Evolutionary conservation across 2,113 vertebrate species (phyloP).

Genomic region (Seriola aureovittata): DNA sequence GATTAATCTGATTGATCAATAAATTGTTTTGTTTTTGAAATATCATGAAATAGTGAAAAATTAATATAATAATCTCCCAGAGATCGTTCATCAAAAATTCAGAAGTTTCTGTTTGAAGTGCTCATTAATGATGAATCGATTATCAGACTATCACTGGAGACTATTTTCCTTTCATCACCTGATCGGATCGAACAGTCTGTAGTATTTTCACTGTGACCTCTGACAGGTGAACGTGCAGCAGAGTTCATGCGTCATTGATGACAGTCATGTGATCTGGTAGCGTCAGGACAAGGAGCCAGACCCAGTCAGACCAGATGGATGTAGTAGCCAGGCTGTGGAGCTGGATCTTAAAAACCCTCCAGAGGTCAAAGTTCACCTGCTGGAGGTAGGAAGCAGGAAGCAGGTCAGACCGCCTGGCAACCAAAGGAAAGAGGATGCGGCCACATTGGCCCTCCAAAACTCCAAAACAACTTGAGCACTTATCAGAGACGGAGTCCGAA

Average conservation of each 20-base stretch:
- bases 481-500: slow-evolving; percentile 36
- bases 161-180: neutral
- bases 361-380: slow-evolving; percentile 46
- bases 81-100: too few species aligned
- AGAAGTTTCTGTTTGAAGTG: too few species aligned
- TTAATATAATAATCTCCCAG: too few species aligned
- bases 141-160: too few species aligned
- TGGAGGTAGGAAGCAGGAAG: slow-evolving; percentile 2
- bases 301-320: slow-evolving; percentile 75
- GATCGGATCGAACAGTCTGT: neutral
- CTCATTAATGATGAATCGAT: neutral
- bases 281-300: slow-evolving; percentile 24
- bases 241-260: slow-evolving; percentile 12
- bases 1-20: too few species aligned
- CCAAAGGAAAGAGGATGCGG: slow-evolving; percentile 75
- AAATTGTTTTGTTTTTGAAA: too few species aligned
- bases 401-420: slow-evolving; percentile 66
- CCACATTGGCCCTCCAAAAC: slow-evolving; percentile 36
- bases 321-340: slow-evolving; percentile 53
- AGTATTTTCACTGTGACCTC: neutral
- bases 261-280: slow-evolving; percentile 30
- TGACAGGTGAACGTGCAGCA: slow-evolving; percentile 7
- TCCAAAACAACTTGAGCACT: slow-evolving; percentile 78
- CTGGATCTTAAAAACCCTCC: slow-evolving; percentile 35
- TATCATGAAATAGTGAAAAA: too few species aligned